Evolutionary conservation across 2,797 vertebrate species (phyloP).

Genomic region (Buceros bicornis): DNA sequence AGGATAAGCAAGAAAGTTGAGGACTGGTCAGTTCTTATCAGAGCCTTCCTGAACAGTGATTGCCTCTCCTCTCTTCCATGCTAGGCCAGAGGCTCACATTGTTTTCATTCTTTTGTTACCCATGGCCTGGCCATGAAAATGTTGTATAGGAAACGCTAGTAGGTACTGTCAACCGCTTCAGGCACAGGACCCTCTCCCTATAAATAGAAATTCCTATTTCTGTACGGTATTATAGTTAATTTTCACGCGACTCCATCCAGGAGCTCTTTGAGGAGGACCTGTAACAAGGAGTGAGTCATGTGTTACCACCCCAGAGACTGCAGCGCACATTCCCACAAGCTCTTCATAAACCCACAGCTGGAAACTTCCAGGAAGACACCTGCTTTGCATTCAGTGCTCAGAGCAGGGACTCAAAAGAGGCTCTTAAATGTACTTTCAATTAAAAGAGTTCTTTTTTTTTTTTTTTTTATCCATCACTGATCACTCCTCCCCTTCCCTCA

Average conservation of each 20-base stretch:
- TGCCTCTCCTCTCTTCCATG: background rate
- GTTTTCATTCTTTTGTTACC: background rate
- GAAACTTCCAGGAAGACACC: background rate
- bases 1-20: background rate
- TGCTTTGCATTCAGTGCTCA: background rate
- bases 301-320: accelerated
- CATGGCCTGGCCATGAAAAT: background rate
- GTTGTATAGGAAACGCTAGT: background rate
- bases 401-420: background rate
- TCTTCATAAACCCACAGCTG: background rate
- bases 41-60: background rate
- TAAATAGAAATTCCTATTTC: background rate
- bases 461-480: background rate
- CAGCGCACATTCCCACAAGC: background rate
- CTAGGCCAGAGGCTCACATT: background rate
- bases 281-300: background rate
- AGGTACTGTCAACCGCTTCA: background rate
- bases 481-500: background rate
- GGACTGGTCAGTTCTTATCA: background rate
- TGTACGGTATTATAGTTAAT: background rate
- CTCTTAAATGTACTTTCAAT: background rate
- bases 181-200: background rate
- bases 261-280: background rate
- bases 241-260: background rate
- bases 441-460: background rate